Conservation (phyloP, 2,888 invertebrate species). For the Calliphora vomitoria region DNA sequence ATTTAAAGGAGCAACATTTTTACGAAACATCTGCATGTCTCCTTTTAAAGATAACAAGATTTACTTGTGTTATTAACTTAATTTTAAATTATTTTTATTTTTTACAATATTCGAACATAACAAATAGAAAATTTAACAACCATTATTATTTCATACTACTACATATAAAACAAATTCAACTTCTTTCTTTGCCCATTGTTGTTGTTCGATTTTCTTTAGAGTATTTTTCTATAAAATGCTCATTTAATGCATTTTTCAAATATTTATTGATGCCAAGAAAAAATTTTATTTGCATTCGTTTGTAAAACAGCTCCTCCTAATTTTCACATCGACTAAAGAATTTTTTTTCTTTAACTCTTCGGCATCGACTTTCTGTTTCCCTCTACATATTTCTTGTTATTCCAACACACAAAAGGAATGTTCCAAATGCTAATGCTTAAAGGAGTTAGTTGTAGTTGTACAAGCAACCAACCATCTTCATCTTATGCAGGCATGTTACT, state of each 20-base stretch:
- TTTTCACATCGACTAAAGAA: slow-evolving; percentile 59
- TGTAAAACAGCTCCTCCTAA: slow-evolving; percentile 63
- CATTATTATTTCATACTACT: background rate
- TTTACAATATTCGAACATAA: background rate
- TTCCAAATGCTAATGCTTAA: slow-evolving; percentile 61
- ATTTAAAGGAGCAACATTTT: no score
- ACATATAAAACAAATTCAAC: slow-evolving; percentile 16
- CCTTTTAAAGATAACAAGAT: no score
- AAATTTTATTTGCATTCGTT: slow-evolving; percentile 68
- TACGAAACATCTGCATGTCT: no score
- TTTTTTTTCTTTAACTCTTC: slow-evolving; percentile 23
- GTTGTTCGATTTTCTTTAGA: background rate
- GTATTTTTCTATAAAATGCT: slow-evolving; percentile 59
- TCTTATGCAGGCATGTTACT: background rate
- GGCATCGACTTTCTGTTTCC: background rate
- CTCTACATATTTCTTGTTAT: slow-evolving; percentile 39
- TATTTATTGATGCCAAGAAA: slow-evolving; percentile 70
- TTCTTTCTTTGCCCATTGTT: slow-evolving; percentile 2
- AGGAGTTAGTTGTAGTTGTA: slow-evolving; percentile 52
- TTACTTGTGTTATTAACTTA: no score
- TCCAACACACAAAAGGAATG: slow-evolving; percentile 60
- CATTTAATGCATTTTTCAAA: slow-evolving; percentile 69
- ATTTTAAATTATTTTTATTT: background rate
- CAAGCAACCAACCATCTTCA: slow-evolving; percentile 15
- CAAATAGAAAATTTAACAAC: background rate